Percentiles rank a stretch among this genome's conserved stretches.
Evolutionary conservation across 23 tunicate genomes (phyloP).

Genomic region (Ciona savignyi): DNA sequence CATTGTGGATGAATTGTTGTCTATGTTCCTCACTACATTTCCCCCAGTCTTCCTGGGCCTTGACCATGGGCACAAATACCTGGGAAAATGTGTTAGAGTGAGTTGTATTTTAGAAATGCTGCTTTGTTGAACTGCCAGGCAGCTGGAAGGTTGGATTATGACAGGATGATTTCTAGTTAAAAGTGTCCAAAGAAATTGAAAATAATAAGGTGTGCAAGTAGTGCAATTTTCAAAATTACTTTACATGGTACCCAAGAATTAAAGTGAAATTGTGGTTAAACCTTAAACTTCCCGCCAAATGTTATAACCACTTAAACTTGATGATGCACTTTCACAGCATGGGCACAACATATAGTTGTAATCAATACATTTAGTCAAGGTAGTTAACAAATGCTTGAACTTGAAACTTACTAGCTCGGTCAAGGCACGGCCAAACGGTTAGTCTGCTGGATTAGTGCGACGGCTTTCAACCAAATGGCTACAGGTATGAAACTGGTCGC

Average conservation of each 20-base stretch:
- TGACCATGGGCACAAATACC: slow-evolving; percentile 79
- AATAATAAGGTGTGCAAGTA: too few relatives aligned
- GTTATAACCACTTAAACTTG: background rate
- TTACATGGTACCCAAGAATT: too few relatives aligned
- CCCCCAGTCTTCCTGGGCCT: slow-evolving; percentile 78
- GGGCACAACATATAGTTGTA: background rate
- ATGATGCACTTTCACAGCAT: background rate
- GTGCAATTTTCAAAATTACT: too few relatives aligned
- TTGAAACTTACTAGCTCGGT: too few relatives aligned
- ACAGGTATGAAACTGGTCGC: too few relatives aligned
- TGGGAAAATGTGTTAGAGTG: background rate
- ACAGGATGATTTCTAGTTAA: too few relatives aligned
- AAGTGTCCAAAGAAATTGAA: too few relatives aligned
- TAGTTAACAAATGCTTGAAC: too few relatives aligned
- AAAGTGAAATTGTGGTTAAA: background rate
- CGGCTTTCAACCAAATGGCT: too few relatives aligned
- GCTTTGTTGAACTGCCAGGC: background rate
- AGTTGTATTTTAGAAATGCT: background rate
- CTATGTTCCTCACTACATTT: slow-evolving; percentile 58
- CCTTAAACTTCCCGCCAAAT: background rate
- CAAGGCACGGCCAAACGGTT: too few relatives aligned
- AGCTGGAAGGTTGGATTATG: background rate
- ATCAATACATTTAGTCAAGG: too few relatives aligned
- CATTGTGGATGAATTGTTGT: slow-evolving; percentile 62
- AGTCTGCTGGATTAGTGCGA: too few relatives aligned